A percentile compares a stretch with the other conserved stretches of the same genome.
phyloP scores from a whole-genome alignment of 2,797 vertebrate species.

The Ciconia nigra region DNA sequence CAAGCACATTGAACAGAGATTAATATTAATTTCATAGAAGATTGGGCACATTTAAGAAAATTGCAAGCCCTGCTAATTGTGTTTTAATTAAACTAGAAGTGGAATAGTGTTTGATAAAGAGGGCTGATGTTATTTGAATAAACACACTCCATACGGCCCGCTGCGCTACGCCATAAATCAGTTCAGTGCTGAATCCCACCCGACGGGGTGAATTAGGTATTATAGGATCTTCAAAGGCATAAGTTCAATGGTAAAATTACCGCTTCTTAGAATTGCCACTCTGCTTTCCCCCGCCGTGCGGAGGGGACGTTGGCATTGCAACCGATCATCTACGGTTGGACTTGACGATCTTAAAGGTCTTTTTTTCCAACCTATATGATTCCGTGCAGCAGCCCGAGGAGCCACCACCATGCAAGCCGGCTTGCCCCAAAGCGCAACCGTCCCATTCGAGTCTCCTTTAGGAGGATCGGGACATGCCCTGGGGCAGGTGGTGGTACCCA shows the following conservation, averaged over 20 bases:
- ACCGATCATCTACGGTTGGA: too few relatives aligned
- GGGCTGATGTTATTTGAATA: background rate
- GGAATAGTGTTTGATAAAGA: background rate
- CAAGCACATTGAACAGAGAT: background rate
- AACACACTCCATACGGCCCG: fast-evolving
- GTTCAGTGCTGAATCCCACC: background rate
- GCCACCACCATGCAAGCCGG: background rate
- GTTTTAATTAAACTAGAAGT: background rate
- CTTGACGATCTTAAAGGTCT: too few relatives aligned
- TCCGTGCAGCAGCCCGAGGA: fast-evolving
- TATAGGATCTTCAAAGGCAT: background rate
- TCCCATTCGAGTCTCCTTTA: background rate
- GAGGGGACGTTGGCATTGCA: fast-evolving
- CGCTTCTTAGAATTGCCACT: background rate
- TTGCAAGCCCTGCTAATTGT: background rate
- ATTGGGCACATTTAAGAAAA: background rate
- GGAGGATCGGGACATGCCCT: background rate
- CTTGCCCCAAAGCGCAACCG: fast-evolving
- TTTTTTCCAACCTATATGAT: too few relatives aligned
- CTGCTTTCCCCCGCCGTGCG: fast-evolving
- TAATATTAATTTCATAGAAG: background rate
- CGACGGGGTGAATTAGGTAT: background rate
- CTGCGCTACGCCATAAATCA: background rate
- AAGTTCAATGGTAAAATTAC: background rate
- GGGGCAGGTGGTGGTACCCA: background rate